These are phyloP conservation scores for Manis javanica DNA, from an alignment of 2,797 vertebrate genomes.

Conservation along the genomic window DNA sequence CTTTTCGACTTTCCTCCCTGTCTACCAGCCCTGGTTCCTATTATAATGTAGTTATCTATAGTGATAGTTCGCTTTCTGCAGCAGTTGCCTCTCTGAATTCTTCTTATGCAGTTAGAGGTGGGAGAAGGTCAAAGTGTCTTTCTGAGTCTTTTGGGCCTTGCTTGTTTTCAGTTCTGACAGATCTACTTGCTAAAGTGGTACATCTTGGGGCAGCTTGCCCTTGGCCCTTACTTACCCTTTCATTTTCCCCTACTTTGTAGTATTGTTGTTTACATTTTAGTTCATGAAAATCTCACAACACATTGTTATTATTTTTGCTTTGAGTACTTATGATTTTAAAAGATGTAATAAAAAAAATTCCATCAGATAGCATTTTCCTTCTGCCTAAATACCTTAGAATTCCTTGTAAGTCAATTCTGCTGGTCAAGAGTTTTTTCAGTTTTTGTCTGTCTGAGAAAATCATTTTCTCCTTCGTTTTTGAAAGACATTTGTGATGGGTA, in stretches of 20 bases:
- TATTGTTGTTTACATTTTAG: not conserved
- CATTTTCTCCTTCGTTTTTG: not conserved
- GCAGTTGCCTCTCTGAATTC: too few relatives aligned
- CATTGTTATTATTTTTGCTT: not conserved
- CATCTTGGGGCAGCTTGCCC: too few relatives aligned
- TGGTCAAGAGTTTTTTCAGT: not conserved
- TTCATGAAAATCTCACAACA: not conserved
- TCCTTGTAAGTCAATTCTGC: not conserved
- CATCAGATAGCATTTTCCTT: not conserved
- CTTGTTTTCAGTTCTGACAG: too few relatives aligned
- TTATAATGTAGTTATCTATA: too few relatives aligned
- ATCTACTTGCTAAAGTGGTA: too few relatives aligned
- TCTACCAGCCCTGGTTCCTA: too few relatives aligned
- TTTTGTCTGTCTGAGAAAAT: not conserved
- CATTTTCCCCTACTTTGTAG: not conserved
- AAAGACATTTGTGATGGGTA: not conserved
- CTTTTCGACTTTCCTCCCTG: too few relatives aligned
- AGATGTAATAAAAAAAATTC: slow-evolving; percentile 16
- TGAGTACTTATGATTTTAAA: not conserved
- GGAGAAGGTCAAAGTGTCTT: too few relatives aligned
- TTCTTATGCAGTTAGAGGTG: too few relatives aligned
- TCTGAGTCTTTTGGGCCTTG: too few relatives aligned
- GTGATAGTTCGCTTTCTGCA: too few relatives aligned
- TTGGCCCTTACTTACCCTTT: too few relatives aligned
- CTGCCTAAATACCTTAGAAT: not conserved